Evolutionary conservation across 1,140 invertebrate species (phyloP).

Genomic region (Drosophila ambigua): DNA sequence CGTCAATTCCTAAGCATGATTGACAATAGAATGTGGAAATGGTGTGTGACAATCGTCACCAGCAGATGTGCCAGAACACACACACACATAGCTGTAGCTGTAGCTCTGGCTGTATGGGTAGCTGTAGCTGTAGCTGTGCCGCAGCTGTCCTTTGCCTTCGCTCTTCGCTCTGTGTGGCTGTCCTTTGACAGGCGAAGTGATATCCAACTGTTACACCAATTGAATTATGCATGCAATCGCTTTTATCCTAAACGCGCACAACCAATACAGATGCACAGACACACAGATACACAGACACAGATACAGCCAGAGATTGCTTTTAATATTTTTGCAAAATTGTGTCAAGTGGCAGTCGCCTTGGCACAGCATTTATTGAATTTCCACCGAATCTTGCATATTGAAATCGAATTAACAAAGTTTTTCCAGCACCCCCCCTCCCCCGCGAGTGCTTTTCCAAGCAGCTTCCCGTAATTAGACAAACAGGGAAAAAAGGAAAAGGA

Average conservation of each 20-base stretch:
- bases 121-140: slow-evolving; percentile 11
- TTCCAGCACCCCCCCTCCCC: not conserved
- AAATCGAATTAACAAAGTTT: slow-evolving; percentile 56
- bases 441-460: too few relatives aligned
- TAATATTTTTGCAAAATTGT: slow-evolving; percentile 48
- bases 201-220: slow-evolving; percentile 69
- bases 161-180: not conserved
- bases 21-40: slow-evolving; percentile 58
- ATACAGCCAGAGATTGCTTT: slow-evolving; percentile 15
- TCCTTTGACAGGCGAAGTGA: slow-evolving; percentile 9
- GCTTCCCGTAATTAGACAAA: slow-evolving; percentile 66
- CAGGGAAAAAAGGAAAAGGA: not conserved
- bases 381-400: slow-evolving; percentile 54
- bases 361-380: slow-evolving; percentile 41
- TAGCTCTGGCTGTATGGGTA: not conserved
- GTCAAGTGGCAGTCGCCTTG: slow-evolving; percentile 45
- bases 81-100: not conserved
- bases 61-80: slow-evolving; percentile 19
- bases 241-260: slow-evolving; percentile 56
- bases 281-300: slow-evolving; percentile 14
- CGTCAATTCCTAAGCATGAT: slow-evolving; percentile 61
- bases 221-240: slow-evolving; percentile 80
- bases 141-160: slow-evolving; percentile 21
- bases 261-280: slow-evolving; percentile 19
- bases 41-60: slow-evolving; percentile 53